Percentiles rank a stretch among this genome's conserved stretches.
These are phyloP conservation scores for Tribolium freemani DNA, from an alignment of 2,888 invertebrate species.

Conservation along the genomic window DNA sequence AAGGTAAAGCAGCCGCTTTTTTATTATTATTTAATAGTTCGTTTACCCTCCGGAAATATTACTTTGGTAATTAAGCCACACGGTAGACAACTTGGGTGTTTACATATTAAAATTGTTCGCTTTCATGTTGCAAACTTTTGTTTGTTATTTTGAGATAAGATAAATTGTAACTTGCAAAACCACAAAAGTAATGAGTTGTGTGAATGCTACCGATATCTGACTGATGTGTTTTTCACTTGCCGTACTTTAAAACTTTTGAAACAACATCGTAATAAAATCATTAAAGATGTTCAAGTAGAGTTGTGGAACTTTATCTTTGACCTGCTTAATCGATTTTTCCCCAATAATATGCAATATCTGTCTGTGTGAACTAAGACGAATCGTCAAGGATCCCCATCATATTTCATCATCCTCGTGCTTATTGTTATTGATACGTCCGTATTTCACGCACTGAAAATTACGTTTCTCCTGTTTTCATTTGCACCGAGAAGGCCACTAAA, in stretches of 20 bases:
- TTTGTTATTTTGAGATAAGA: constrained; percentile 5
- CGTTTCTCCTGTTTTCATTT: background rate
- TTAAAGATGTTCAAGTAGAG: background rate
- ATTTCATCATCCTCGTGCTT: background rate
- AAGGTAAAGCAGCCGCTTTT: background rate
- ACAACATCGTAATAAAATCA: background rate
- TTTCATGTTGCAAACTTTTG: background rate
- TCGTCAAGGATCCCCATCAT: constrained; percentile 9
- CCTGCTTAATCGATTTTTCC: constrained; percentile 36
- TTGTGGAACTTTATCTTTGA: background rate
- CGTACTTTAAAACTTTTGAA: background rate
- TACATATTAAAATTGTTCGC: constrained; percentile 21
- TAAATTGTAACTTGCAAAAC: background rate
- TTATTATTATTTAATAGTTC: background rate
- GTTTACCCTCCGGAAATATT: background rate
- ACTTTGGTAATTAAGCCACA: background rate
- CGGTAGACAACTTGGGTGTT: background rate
- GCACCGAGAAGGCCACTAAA: constrained; percentile 2
- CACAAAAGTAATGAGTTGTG: background rate
- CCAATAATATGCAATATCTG: constrained; percentile 44
- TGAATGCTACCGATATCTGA: background rate
- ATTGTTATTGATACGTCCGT: background rate
- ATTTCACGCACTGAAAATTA: background rate
- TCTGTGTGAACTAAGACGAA: constrained; percentile 35
- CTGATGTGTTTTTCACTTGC: too few relatives aligned